Conservation (phyloP, 2,113 vertebrate genomes). For the Cairina moschata region DNA sequence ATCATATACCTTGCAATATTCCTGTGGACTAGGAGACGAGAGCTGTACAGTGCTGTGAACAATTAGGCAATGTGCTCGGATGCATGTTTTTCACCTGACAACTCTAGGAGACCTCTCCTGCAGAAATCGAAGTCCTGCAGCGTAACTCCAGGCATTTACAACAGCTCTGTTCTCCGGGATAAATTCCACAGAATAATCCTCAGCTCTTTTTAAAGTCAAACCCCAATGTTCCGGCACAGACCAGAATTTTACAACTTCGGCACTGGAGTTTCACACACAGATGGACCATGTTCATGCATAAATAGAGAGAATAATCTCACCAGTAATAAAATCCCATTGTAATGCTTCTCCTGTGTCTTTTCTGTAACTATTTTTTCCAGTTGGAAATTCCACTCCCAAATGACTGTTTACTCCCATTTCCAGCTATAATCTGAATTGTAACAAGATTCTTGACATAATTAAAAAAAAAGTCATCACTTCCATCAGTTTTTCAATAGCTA, state of each 20-base stretch:
- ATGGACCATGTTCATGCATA: neutral
- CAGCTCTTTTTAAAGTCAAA: neutral
- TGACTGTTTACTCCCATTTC: neutral
- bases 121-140: neutral
- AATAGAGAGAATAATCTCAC: neutral
- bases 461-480: neutral
- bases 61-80: neutral
- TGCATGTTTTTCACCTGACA: neutral
- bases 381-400: neutral
- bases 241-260: neutral
- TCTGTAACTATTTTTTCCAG: neutral
- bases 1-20: neutral
- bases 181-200: neutral
- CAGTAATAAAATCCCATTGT: neutral
- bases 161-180: neutral
- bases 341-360: neutral
- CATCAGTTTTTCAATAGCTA: neutral
- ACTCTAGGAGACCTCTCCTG: neutral
- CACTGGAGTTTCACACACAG: neutral
- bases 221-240: neutral
- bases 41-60: neutral
- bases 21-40: neutral
- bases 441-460: neutral
- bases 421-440: neutral
- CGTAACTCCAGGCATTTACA: neutral